Conservation (phyloP, 1,140 invertebrate species). For the Proctacanthus coquilletti region DNA sequence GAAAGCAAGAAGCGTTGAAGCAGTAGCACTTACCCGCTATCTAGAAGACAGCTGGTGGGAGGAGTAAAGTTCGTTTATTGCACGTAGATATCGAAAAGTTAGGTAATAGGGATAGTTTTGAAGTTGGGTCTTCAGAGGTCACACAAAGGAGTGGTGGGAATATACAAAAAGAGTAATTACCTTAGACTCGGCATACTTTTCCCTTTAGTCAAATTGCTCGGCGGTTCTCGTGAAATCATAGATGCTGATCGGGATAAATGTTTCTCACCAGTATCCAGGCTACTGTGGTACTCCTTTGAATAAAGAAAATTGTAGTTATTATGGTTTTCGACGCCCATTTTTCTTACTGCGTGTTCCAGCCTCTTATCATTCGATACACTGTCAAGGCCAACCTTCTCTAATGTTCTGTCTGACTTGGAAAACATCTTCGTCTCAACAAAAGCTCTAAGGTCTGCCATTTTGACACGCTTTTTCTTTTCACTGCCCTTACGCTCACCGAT, state of each 20-base stretch:
- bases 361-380: conserved; percentile 38
- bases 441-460: conserved; percentile 75
- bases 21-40: conserved; percentile 28
- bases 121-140: conserved; percentile 3
- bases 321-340: too few relatives aligned
- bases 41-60: conserved; percentile 29
- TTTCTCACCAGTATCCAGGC: conserved; percentile 60
- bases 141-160: neutral
- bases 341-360: conserved; percentile 29
- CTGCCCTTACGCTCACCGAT: conserved; percentile 50
- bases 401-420: conserved; percentile 77
- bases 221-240: conserved; percentile 34
- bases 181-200: conserved; percentile 91
- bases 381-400: conserved; percentile 76
- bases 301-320: neutral
- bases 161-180: conserved; percentile 32
- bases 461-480: conserved; percentile 74
- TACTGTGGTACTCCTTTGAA: conserved; percentile 57
- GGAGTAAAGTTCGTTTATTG: conserved; percentile 4
- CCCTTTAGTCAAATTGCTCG: conserved; percentile 71
- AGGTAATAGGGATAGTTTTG: conserved; percentile 5
- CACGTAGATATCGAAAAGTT: neutral
- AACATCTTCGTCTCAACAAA: conserved; percentile 83
- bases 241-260: conserved; percentile 48
- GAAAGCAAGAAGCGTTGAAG: conserved; percentile 5